Evolutionary conservation across 2,797 vertebrate genomes (phyloP), one percentile per base, ranked within the genome.

Genomic region (Trachurus trachurus): DNA sequence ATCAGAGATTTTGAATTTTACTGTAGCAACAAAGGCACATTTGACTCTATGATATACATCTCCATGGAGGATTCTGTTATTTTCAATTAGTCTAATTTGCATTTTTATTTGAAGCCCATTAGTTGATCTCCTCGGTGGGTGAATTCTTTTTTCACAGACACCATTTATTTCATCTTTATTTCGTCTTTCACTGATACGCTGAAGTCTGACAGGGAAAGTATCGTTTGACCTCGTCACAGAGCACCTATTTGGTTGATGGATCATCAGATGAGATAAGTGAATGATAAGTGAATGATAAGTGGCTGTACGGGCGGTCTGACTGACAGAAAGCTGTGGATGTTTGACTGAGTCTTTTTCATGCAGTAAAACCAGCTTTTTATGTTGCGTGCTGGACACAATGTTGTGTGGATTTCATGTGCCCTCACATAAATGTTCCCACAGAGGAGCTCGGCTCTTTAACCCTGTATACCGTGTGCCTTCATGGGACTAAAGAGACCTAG

Each of bases 371-470:
- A 1, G 15, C 15, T 74, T 26, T 62, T 77, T 59, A 53, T 57
- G 29, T 78, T 37, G 47, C 29, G 11, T 67, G 57, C 45, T 80
- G 40, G 9, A 57, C 54, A 56, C 21, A 2, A 2, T 17, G 40
- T 22, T 64, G n/a, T 61, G 45, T 76, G 74, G 66, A 79, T 81
- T 79, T 71, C 19, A 67, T 65, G n/a, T 77, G 60, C 79, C 47
- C 42, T 26, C 40, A 63, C 49, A 57, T n/a, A 39, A 60, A 22
- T 49, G 54, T 56, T 72, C 39, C 44, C 42, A 19, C 63, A 68
- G 44, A 82, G 37, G 26, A 78, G 60, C 67, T 72, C 57, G 72
- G 70, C 73, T 62, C 67, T 67, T 62, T 54, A 79, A 77, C 56
- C 57, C 21, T 66, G 15, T 65, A 44, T 34, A 45, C 26, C 26